These are phyloP conservation scores for Nicator chloris DNA, from an alignment of 2,113 vertebrate genomes.

Conservation along the genomic window DNA sequence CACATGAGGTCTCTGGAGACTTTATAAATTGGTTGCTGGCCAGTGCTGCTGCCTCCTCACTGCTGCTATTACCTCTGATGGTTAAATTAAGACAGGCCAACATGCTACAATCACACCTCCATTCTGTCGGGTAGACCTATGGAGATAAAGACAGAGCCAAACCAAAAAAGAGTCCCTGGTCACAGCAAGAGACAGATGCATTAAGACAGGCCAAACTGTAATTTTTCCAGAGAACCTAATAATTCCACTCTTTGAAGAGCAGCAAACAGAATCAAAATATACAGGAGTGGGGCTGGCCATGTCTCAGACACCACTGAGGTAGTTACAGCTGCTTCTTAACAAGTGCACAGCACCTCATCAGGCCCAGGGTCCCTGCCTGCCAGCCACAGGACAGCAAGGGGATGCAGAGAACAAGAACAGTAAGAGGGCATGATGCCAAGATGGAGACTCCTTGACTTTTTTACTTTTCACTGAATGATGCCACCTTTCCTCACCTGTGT, in stretches of 20 bases:
- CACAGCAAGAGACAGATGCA: neutral
- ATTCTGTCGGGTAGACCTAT: neutral
- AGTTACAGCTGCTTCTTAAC: neutral
- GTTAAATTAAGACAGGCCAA: slow-evolving; percentile 13
- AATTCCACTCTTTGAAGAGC: neutral
- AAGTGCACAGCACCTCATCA: neutral
- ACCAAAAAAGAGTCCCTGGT: neutral
- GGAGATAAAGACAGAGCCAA: slow-evolving; percentile 12
- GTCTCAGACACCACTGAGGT: neutral
- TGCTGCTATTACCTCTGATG: neutral
- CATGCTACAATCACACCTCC: neutral
- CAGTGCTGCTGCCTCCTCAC: neutral
- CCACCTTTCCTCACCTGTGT: neutral
- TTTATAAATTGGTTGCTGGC: neutral
- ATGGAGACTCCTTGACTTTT: neutral
- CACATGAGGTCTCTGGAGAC: neutral
- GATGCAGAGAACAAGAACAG: neutral
- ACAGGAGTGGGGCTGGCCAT: neutral
- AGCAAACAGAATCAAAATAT: neutral
- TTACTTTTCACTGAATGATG: neutral
- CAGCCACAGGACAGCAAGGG: neutral
- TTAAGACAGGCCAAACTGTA: neutral
- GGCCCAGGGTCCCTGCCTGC: neutral
- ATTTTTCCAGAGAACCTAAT: neutral
- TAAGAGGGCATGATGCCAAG: neutral